Conservation (phyloP, 2,797 vertebrate genomes). For the Paratrypauchen microcephalus region DNA sequence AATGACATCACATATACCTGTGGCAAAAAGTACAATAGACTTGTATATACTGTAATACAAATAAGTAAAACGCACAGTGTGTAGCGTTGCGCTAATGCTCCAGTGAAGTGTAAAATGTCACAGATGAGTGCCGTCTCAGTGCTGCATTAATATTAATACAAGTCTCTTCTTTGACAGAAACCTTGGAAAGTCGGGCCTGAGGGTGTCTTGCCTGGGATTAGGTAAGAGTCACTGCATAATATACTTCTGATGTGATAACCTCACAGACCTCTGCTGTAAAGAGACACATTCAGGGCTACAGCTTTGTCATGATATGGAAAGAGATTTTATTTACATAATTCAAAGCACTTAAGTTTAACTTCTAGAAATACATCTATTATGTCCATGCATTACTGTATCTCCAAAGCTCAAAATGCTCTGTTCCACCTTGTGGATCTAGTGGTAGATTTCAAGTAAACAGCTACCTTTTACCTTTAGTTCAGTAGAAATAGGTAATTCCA, state of each 20-base stretch:
- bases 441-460: too few relatives aligned
- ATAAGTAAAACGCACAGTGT: too few relatives aligned
- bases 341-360: neutral
- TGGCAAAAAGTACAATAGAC: too few relatives aligned
- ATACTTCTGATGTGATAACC: constrained; percentile 14
- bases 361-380: too few relatives aligned
- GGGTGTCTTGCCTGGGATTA: constrained; percentile 96
- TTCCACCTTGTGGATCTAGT: too few relatives aligned
- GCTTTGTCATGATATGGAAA: neutral
- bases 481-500: too few relatives aligned
- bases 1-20: too few relatives aligned
- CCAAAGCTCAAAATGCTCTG: too few relatives aligned
- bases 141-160: constrained; percentile 42
- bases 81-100: constrained; percentile 11
- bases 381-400: too few relatives aligned
- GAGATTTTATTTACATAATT: neutral
- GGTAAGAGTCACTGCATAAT: constrained; percentile 74
- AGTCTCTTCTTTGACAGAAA: constrained; percentile 84
- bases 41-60: too few relatives aligned
- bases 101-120: constrained; percentile 20
- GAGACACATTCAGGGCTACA: neutral
- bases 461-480: too few relatives aligned
- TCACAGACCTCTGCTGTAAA: neutral
- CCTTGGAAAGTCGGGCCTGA: constrained; percentile 95
- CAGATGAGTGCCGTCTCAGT: constrained; percentile 39